Evolutionary conservation across 2,888 invertebrate species (phyloP), one percentile per base, ranked within the genome.

Genomic region (Crossocerus cetratus): DNA sequence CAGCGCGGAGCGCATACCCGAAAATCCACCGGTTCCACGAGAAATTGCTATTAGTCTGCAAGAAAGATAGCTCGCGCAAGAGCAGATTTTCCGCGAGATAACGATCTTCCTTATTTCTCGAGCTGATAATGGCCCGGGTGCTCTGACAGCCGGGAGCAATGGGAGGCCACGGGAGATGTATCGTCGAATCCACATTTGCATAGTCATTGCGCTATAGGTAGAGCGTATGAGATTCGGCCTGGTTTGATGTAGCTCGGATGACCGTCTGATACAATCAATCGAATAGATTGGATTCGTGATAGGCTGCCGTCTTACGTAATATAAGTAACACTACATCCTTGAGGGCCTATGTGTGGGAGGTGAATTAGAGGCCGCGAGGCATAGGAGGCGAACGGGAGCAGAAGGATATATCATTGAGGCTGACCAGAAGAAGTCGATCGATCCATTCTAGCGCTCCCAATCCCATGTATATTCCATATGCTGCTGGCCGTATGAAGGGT

Each of bases 31-130:
- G 18, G 45, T 56, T 18, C 55, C 22, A 45, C 69, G n/a, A 49
- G 61, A 13, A 53, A 69, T 55, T 54, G 59, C 69, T 69, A n/a
- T 14, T 45, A 44, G 56, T 53, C 62, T n/a, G 23, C 32, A 45
- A 32, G 55, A 63, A 8, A 58, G 54, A 13, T 43, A 20, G 2
- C 4, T 18, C 32, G 14, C 22, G 23, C n/a, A 18, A 59, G 44
- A 44, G 53, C n/a, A 14, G 32, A 45, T 72, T 11, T 60, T 54
- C 63, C 63, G 67, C 54, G 58, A 63, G 43, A 61, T 16, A 42
- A 42, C 60, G 43, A 16, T 21, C 32, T 49, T 21, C 45, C 56
- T n/a, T n/a, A n/a, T 23, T 56, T 49, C 59, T 57, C 60, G 20
- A 49, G n/a, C 45, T 14, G 13, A 5, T 16, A 49, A 14, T 16